A percentile compares a stretch with the other conserved stretches of the same genome.
Evolutionary conservation across 2,888 invertebrate genomes (phyloP).

Genomic region (Euspilapteryx auroguttella): DNA sequence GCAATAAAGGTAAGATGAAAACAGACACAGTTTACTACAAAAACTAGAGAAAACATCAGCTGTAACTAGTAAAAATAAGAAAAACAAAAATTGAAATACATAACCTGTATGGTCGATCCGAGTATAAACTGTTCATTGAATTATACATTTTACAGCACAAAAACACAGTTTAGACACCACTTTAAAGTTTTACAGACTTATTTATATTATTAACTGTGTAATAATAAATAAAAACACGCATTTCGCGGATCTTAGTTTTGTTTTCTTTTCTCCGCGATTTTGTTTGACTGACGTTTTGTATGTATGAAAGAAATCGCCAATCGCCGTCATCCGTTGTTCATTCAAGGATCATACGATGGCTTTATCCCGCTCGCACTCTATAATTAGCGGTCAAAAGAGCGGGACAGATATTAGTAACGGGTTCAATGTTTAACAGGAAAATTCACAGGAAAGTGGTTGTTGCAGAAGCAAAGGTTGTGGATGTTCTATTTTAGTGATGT

Average conservation of each 20-base stretch:
- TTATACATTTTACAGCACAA: constrained; percentile 31
- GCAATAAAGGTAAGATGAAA: no score
- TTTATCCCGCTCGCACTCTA: constrained; percentile 16
- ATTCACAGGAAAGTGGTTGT: no score
- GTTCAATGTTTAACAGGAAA: constrained; percentile 9
- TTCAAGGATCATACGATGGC: constrained; percentile 48
- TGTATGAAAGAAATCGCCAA: constrained; percentile 26
- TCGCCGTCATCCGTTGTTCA: no score
- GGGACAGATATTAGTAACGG: constrained; percentile 12
- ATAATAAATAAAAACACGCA: constrained; percentile 17
- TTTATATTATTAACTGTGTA: constrained; percentile 11
- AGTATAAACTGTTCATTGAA: constrained; percentile 42
- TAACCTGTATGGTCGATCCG: constrained; percentile 48
- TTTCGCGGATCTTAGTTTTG: constrained; percentile 27
- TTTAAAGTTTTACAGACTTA: constrained; percentile 14
- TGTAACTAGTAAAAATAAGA: no score
- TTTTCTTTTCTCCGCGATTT: no score
- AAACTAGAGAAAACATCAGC: no score
- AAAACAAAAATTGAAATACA: no score
- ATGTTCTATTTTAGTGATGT: no score
- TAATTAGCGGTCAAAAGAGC: constrained; percentile 13
- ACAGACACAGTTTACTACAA: no score
- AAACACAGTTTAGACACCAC: constrained; percentile 12
- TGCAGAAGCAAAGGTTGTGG: no score
- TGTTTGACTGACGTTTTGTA: no score